Percentiles rank a stretch among this genome's conserved stretches.
Evolutionary conservation across 2,797 vertebrate species (phyloP).

Genomic region (Acanthurus tractus): DNA sequence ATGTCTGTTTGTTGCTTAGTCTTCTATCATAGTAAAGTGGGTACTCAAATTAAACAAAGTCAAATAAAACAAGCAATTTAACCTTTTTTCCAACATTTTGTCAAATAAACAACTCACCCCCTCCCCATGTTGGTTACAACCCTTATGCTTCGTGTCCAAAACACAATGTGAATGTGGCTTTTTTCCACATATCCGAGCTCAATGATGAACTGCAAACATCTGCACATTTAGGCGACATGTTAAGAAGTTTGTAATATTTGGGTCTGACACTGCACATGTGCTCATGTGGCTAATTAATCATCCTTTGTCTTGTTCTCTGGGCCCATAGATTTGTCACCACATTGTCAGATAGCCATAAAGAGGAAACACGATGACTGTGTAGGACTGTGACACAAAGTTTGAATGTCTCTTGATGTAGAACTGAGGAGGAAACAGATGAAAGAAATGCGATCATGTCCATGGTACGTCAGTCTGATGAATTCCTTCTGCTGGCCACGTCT

Average conservation of each 20-base stretch:
- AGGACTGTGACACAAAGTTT: slow-evolving; percentile 32
- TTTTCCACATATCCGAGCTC: not conserved
- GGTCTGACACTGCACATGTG: not conserved
- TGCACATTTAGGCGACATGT: slow-evolving; percentile 5
- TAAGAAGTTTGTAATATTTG: slow-evolving; percentile 8
- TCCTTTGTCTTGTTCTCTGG: slow-evolving; percentile 23
- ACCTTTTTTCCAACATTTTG: too few relatives aligned
- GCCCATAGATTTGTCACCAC: slow-evolving; percentile 28
- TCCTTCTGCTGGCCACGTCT: slow-evolving; percentile 67
- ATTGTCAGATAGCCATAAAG: slow-evolving; percentile 20
- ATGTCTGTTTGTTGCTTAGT: not conserved
- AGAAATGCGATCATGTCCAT: slow-evolving; percentile 39
- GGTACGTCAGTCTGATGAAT: slow-evolving; percentile 60
- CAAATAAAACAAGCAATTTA: too few relatives aligned
- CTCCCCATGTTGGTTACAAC: not conserved
- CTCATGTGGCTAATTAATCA: slow-evolving; percentile 24
- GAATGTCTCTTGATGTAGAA: slow-evolving; percentile 36
- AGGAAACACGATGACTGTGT: slow-evolving; percentile 2
- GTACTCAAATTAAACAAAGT: too few relatives aligned
- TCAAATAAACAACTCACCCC: too few relatives aligned
- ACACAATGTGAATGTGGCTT: not conserved
- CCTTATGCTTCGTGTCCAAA: not conserved
- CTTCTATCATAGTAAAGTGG: not conserved
- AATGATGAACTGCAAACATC: not conserved
- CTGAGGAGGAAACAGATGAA: slow-evolving; percentile 47